A percentile compares a stretch with the other conserved stretches of the same genome.
Conservation (phyloP, 1,140 invertebrate species). For the Hyphantria cunea region DNA sequence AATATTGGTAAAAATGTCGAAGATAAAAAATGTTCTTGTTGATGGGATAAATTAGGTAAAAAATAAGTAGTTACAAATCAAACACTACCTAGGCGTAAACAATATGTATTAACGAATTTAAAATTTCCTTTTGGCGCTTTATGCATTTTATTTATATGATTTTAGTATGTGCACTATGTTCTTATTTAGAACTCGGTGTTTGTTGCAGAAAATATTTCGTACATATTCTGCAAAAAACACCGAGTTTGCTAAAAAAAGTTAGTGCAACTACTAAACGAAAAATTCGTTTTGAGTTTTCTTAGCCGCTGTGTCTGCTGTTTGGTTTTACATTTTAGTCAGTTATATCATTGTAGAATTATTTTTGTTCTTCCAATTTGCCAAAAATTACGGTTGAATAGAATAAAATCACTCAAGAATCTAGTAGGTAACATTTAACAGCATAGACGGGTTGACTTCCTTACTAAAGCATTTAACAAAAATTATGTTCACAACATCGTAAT, state of each 20-base stretch:
- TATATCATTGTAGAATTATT: slow-evolving; percentile 47
- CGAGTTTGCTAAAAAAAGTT: neutral
- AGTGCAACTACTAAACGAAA: slow-evolving; percentile 42
- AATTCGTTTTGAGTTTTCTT: slow-evolving; percentile 71
- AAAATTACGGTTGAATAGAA: slow-evolving; percentile 24
- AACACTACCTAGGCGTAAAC: too few relatives aligned
- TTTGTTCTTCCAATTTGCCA: slow-evolving; percentile 29
- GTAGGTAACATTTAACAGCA: slow-evolving; percentile 11
- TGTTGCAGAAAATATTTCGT: too few relatives aligned
- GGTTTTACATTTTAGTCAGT: slow-evolving; percentile 53
- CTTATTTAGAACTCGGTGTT: too few relatives aligned
- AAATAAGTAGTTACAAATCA: too few relatives aligned
- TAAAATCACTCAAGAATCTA: slow-evolving; percentile 7
- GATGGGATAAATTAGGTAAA: too few relatives aligned
- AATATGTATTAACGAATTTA: too few relatives aligned
- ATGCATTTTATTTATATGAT: too few relatives aligned
- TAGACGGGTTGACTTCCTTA: neutral
- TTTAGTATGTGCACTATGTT: too few relatives aligned
- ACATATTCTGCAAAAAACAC: too few relatives aligned
- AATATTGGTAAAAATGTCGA: too few relatives aligned
- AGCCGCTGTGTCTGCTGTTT: slow-evolving; percentile 70
- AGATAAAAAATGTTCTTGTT: too few relatives aligned
- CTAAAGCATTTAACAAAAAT: slow-evolving; percentile 14
- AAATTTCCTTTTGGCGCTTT: too few relatives aligned
- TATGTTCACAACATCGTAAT: slow-evolving; percentile 16